Evolutionary conservation across 2,888 invertebrate genomes (phyloP), one percentile per base, ranked within the genome.

Genomic region (Plagiodera versicolora): DNA sequence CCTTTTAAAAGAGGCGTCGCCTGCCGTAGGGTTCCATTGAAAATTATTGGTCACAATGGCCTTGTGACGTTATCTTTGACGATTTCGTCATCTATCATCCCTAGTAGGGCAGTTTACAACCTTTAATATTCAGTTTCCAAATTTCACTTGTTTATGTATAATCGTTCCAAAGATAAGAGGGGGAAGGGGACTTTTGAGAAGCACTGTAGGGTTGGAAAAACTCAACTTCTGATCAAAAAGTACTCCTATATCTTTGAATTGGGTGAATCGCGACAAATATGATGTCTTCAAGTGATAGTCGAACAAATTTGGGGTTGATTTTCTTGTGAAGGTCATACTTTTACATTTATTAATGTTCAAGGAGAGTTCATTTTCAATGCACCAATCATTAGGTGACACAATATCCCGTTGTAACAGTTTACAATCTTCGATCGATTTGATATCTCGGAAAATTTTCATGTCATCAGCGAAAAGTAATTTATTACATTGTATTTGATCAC

Each of bases 401-500:
- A 32, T 6, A 24, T 24, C 24, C 24, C 24, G 24, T 24, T 5
- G 32, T 32, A 32, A 32, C 32, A 32, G 32, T 32, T 32, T 11
- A 32, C 3, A 32, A 32, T 32, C 32, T 5, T 32, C 32, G 11
- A 32, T 32, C 32, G 32, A 32, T 32, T 32, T 2, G 11, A 5
- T 32, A 10, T 32, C 9, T 32, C 11, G 5, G 10, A 32, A 32
- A 11, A 32, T 32, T 51, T 55, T 55, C n/a, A 47, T n/a, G 45
- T 55, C 50, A 28, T 55, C 55, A n/a, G 55, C 55, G 14, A 55
- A 55, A 10, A 55, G 19, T 28, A 55, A 18, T 18, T 52, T 49
- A 10, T 53, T 19, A 32, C 18, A 57, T 14, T 18, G 19, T 16
- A 57, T 18, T 1, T 19, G 2, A 14, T 54, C 30, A 28, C 32